Conservation (phyloP, 2,888 invertebrate species). For the Oasisia sp. region DNA sequence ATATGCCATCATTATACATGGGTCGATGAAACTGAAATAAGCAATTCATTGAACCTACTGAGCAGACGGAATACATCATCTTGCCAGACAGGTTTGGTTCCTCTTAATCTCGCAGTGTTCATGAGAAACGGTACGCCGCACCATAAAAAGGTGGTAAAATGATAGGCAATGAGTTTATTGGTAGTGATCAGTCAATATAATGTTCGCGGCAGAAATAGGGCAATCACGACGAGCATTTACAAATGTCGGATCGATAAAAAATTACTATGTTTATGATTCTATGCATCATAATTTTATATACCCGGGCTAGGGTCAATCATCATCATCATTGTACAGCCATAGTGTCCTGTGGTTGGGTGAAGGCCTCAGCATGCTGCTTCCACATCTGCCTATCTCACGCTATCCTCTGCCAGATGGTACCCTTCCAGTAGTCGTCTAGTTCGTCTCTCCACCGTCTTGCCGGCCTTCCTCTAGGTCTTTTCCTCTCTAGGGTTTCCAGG, state of each 20-base stretch:
- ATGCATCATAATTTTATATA: not conserved
- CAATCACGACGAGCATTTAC: not conserved
- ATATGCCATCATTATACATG: not conserved
- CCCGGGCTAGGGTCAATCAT: too few relatives aligned
- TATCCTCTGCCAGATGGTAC: too few relatives aligned
- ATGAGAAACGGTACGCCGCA: not conserved
- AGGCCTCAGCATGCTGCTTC: too few relatives aligned
- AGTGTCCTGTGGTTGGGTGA: too few relatives aligned
- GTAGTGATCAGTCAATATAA: not conserved
- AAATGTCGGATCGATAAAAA: not conserved
- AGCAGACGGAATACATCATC: not conserved
- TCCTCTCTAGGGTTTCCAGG: too few relatives aligned
- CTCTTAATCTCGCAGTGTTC: not conserved
- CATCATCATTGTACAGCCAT: too few relatives aligned
- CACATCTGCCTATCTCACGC: too few relatives aligned
- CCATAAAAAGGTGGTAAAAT: conserved; percentile 3
- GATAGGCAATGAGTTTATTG: not conserved
- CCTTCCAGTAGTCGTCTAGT: too few relatives aligned
- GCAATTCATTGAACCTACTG: not conserved
- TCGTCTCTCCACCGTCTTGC: too few relatives aligned
- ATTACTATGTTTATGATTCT: not conserved
- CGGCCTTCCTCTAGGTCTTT: too few relatives aligned
- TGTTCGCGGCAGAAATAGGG: not conserved
- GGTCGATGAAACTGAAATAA: conserved; percentile 12
- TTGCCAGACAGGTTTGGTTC: not conserved